These are phyloP conservation scores for Podarcis cretensis DNA, from an alignment of 2,113 vertebrate species.

Conservation along the genomic window DNA sequence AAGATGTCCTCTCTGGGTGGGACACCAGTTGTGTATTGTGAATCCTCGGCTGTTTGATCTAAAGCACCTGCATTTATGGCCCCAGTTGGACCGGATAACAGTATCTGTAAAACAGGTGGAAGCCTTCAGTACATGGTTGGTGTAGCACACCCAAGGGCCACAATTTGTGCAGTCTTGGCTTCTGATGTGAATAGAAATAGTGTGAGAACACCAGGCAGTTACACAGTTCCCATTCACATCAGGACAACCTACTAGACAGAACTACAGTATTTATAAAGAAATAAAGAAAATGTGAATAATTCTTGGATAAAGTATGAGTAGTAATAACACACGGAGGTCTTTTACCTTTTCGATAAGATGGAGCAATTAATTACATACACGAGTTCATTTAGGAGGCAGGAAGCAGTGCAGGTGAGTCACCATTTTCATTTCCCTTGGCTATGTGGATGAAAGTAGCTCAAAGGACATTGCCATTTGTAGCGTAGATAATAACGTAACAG, in stretches of 20 bases:
- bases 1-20: not conserved
- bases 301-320: constrained; percentile 11
- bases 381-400: constrained; percentile 24
- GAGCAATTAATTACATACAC: constrained; percentile 10
- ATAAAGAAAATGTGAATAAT: constrained; percentile 13
- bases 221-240: not conserved
- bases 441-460: constrained; percentile 44
- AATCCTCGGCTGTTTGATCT: not conserved
- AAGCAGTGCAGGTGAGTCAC: constrained; percentile 16
- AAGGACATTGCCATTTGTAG: constrained; percentile 55
- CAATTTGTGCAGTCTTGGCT: not conserved
- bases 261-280: not conserved
- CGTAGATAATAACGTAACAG: constrained; percentile 43
- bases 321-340: constrained; percentile 30
- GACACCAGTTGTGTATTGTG: not conserved
- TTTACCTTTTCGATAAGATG: constrained; percentile 33
- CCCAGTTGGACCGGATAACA: not conserved
- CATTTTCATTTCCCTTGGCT: constrained; percentile 36
- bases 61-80: not conserved
- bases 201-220: not conserved
- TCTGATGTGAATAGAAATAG: not conserved
- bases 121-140: not conserved
- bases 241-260: not conserved
- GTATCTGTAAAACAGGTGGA: not conserved
- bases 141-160: too few relatives aligned